Percentiles rank a stretch among this genome's conserved stretches.
Evolutionary conservation across 2,113 vertebrate species (phyloP).

Genomic region (Aspidoscelis tigris): DNA sequence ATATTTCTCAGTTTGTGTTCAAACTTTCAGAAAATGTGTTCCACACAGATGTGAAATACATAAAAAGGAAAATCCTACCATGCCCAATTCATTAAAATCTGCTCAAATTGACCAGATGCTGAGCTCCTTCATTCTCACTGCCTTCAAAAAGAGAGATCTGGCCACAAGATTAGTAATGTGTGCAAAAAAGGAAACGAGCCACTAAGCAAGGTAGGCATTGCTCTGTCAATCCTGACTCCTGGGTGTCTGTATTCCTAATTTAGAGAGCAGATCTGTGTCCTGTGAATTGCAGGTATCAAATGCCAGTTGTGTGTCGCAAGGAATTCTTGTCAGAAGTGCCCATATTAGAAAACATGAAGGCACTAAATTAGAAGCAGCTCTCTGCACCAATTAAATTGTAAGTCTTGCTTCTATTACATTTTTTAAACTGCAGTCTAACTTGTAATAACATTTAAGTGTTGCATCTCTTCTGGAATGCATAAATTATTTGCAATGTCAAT

Average conservation of each 20-base stretch:
- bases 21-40: too few relatives aligned
- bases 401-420: not conserved
- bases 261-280: not conserved
- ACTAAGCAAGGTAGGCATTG: too few relatives aligned
- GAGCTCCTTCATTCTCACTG: too few relatives aligned
- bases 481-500: conserved; percentile 42
- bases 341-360: not conserved
- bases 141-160: not conserved
- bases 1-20: too few relatives aligned
- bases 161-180: not conserved
- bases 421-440: conserved; percentile 15
- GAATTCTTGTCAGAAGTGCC: not conserved
- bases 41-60: too few relatives aligned
- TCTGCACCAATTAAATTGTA: conserved; percentile 1
- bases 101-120: too few relatives aligned
- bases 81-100: too few relatives aligned
- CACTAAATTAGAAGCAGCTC: not conserved
- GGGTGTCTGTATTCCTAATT: not conserved
- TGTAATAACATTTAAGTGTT: conserved; percentile 1
- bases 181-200: not conserved
- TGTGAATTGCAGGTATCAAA: not conserved
- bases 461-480: conserved; percentile 9
- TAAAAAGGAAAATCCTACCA: too few relatives aligned
- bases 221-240: not conserved
- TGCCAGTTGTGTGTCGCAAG: not conserved